Conservation (phyloP, 2,888 invertebrate genomes). For the Athalia circularis region DNA sequence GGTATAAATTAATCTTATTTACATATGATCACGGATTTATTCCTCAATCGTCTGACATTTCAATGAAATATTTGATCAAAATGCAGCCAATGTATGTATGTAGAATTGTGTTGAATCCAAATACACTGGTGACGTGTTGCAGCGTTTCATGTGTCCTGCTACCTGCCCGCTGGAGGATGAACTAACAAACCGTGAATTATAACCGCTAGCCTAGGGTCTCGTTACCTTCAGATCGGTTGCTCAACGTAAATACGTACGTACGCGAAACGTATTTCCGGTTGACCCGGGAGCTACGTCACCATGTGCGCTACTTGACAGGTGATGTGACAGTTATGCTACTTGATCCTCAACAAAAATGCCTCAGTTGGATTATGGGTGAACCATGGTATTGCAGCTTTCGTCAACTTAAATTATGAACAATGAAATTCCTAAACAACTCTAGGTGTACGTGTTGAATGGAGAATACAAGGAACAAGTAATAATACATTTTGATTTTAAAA, state of each 20-base stretch:
- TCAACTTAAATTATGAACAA: no score
- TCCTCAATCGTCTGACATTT: conserved; percentile 28
- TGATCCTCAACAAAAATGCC: background rate
- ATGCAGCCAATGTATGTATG: background rate
- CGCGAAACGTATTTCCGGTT: conserved; percentile 32
- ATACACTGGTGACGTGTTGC: conserved; percentile 44
- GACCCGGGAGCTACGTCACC: conserved; percentile 13
- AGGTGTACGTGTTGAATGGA: no score
- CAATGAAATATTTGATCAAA: conserved; percentile 15
- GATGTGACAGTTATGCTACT: no score
- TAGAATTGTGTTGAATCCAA: conserved; percentile 11
- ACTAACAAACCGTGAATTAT: conserved; percentile 22
- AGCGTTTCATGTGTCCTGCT: background rate
- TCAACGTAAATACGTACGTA: background rate
- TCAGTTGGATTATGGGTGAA: background rate
- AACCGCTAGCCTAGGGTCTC: background rate
- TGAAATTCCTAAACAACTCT: no score
- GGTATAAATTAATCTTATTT: background rate
- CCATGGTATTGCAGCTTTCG: no score
- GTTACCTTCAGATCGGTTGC: background rate
- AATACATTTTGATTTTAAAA: no score
- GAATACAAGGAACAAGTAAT: no score
- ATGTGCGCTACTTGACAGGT: background rate
- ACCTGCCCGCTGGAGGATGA: conserved; percentile 11
- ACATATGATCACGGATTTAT: conserved; percentile 17